Evolutionary conservation across 2,888 invertebrate genomes (phyloP).

Genomic region (Cosmopolites sordidus): DNA sequence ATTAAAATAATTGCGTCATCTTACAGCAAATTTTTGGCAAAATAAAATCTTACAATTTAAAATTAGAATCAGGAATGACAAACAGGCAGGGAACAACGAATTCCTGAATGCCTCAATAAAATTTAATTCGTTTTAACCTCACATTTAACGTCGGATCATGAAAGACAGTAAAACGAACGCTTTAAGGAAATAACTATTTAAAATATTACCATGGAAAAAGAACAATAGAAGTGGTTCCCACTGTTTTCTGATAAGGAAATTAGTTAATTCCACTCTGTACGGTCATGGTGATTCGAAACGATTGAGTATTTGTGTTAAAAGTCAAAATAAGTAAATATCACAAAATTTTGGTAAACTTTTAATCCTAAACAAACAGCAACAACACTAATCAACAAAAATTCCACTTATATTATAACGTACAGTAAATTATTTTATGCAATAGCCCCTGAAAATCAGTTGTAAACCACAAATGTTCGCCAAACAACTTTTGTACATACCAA

Average conservation of each 20-base stretch:
- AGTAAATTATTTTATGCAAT: too few relatives aligned
- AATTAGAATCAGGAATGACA: background rate
- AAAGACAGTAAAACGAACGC: background rate
- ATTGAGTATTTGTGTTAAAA: too few relatives aligned
- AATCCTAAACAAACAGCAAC: too few relatives aligned
- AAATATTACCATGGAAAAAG: background rate
- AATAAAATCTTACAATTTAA: background rate
- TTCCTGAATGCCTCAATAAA: background rate
- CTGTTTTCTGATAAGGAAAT: slow-evolving; percentile 1
- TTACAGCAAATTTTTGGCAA: background rate
- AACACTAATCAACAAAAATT: too few relatives aligned
- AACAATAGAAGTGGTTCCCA: background rate
- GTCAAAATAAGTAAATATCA: too few relatives aligned
- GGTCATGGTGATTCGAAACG: background rate
- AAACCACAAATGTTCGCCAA: background rate
- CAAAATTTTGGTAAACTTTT: too few relatives aligned
- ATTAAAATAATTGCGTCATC: background rate
- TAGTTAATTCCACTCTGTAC: background rate
- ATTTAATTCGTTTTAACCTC: background rate
- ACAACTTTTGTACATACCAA: background rate
- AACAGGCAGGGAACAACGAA: background rate
- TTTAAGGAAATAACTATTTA: background rate
- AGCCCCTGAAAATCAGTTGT: background rate
- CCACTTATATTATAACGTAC: too few relatives aligned
- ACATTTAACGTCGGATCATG: background rate